phyloP scores from a whole-genome alignment of 2,113 vertebrate genomes.

The Prionailurus bengalensis region DNA sequence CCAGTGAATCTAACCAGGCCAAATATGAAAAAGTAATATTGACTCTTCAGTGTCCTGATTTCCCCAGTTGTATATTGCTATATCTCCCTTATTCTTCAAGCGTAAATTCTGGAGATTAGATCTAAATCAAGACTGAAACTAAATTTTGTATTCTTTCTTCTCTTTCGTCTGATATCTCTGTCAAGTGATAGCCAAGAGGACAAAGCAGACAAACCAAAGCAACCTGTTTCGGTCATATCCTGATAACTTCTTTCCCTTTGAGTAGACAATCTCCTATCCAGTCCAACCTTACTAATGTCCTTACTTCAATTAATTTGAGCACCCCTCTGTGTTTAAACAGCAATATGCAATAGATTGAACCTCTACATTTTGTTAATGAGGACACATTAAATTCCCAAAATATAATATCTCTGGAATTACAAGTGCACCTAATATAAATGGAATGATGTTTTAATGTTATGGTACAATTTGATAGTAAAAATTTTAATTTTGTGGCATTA shows the following conservation, averaged over 20 bases:
- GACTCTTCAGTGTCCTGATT: not conserved
- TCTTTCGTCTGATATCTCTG: not conserved
- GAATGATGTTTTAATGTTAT: not conserved
- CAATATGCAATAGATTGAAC: not conserved
- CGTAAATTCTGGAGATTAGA: slow-evolving; percentile 1
- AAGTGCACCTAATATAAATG: not conserved
- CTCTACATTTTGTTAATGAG: not conserved
- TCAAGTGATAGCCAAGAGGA: not conserved
- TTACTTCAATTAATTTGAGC: not conserved
- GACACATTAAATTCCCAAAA: not conserved
- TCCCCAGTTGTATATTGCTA: not conserved
- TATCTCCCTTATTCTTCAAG: not conserved
- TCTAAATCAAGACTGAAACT: not conserved
- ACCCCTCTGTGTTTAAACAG: not conserved
- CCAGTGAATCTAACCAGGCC: not conserved
- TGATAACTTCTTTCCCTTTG: not conserved
- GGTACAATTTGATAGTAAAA: not conserved
- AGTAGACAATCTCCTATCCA: not conserved
- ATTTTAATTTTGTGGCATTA: not conserved
- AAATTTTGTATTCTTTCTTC: not conserved
- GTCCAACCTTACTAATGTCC: not conserved
- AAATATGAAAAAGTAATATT: not conserved
- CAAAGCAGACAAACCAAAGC: not conserved
- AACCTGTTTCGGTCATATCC: not conserved
- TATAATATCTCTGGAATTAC: not conserved